Base-by-base conservation (phyloP, 2,888 invertebrate genomes). In the Eupithecia exiguata region DNA sequence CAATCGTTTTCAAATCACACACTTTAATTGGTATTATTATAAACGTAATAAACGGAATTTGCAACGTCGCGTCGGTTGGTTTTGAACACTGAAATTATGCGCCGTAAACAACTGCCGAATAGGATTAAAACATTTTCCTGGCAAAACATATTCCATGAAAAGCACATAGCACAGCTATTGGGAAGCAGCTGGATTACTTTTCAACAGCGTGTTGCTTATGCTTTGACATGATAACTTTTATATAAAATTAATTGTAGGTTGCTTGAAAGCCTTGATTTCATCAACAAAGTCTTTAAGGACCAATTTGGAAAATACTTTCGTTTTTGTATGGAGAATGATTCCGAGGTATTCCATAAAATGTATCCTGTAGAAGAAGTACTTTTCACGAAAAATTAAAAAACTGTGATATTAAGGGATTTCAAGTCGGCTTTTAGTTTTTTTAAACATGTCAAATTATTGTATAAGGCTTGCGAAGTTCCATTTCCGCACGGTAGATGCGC, bases 111-210 rank as follows among this genome's bases (percentile, higher is more conserved):
- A 69, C 71, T 71, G 75, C 74, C 77, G 75, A 73, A 75, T 74
- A 70, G 73, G 80, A 81, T 80, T 81, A 81, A 80, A 80, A 80
- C 80, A 78, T 80, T 78, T 78, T 74, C 74, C 75, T 70, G 71
- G 75, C 73, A 81, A 38, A 81, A 80, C 79, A 81, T 79, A 80
- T 79, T 79, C 78, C 71, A 69, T 73, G 71, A 76, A 79, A 80
- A 80, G 79, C 77, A 70, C 78, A 62, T 25, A 69, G n/a, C 73
- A 72, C 25, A 71, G 69, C n/a, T 7, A 40, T 18, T 6, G 6
- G 1, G 70, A 62, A 66, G 7, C 63, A 46, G 43, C 66, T 61
- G 61, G 69, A 1, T 36, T 49, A 62, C 35, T 74, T 62, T 36
- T 25, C 14, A 30, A 25, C 14, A 61, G 16, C 46, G 6, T 18